A percentile compares a stretch with the other conserved stretches of the same genome.
Conservation (phyloP, 2,888 invertebrate species). For the Cylloceria caligata region DNA sequence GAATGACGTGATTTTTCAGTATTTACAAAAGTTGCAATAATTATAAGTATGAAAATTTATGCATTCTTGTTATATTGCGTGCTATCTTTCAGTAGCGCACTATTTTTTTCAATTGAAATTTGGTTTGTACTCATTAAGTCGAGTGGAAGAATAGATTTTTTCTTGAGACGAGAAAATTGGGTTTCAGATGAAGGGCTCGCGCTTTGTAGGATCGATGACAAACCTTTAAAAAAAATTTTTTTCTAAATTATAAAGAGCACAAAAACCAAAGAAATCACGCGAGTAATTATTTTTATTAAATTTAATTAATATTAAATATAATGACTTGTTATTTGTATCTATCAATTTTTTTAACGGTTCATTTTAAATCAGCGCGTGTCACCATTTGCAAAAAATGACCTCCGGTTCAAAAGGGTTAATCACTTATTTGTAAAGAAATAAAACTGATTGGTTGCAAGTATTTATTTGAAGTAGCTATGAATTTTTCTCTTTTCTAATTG, state of each 20-base stretch:
- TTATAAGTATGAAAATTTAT: too few species aligned
- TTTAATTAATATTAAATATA: neutral
- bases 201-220: too few species aligned
- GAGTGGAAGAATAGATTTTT: too few species aligned
- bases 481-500: conserved; percentile 1
- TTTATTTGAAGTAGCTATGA: neutral
- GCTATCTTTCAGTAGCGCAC: too few species aligned
- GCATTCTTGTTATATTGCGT: too few species aligned
- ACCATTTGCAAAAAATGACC: neutral
- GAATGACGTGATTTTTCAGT: neutral
- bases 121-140: too few species aligned
- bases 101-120: too few species aligned
- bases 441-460: neutral
- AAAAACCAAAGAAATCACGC: neutral
- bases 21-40: neutral
- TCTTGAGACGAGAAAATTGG: too few species aligned
- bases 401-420: neutral
- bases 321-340: neutral
- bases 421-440: neutral
- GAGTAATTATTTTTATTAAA: neutral
- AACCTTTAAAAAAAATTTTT: too few species aligned
- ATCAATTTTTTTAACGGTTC: neutral
- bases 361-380: neutral
- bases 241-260: neutral
- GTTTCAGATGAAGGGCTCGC: too few species aligned